Base-by-base conservation (phyloP, 2,888 invertebrate species). In the Pycnomerus fuliginosus region DNA sequence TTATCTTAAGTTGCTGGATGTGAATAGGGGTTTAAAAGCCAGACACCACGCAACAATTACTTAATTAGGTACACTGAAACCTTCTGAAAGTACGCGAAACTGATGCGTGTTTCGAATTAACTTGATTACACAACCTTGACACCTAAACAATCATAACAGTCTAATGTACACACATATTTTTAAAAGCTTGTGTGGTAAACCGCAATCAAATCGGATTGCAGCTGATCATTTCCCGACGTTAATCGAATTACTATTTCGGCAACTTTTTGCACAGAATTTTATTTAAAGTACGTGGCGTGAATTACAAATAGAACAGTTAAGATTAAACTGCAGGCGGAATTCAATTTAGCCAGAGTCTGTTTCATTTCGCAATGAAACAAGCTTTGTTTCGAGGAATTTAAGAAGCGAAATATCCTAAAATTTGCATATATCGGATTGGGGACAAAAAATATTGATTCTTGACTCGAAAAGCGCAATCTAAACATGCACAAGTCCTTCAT, bases 231-330 rank as follows among this genome's bases (percentile, higher is more conserved):
- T 58, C 56, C 53, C 34, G 39, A n/a, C n/a, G n/a, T n/a, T n/a
- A n/a, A n/a, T n/a, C n/a, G n/a, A n/a, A n/a, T n/a, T n/a, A n/a
- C n/a, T n/a, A n/a, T n/a, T n/a, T n/a, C n/a, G n/a, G n/a, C n/a
- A n/a, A n/a, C n/a, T n/a, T n/a, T n/a, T n/a, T n/a, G n/a, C n/a
- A n/a, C n/a, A n/a, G 46, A 48, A 54, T 56, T 58, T 56, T 55
- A 58, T 58, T 56, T 49, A 53, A 54, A 50, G 32, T 49, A 50
- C 55, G 56, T 50, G 56, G 42, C 28, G 38, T 40, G 56, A 56
- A 56, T 60, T 53, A 53, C 48, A 55, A 56, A 56, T 57, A 44
- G 48, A 55, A 56, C 56, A 52, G 53, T 57, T 56, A 57, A 52
- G 55, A 56, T 49, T 51, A 54, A 56, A 53, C 52, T 50, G 54